Conservation (phyloP, 2,797 vertebrate species). For the Microctenopoma stevenorrisi region DNA sequence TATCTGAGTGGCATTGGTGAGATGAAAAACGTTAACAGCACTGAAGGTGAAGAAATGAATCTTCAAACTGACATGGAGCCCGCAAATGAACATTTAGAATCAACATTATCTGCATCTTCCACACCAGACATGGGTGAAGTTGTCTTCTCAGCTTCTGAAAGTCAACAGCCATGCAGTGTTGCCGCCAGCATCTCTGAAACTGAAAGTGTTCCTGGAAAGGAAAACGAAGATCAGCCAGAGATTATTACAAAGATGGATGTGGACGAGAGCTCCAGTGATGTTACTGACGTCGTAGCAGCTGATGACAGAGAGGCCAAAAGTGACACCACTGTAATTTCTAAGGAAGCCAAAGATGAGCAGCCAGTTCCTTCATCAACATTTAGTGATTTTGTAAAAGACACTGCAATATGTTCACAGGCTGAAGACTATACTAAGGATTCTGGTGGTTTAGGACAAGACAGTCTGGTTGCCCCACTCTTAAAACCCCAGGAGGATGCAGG, state of each 20-base stretch:
- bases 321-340: conserved; percentile 1
- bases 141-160: conserved; percentile 12
- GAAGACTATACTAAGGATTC: conserved; percentile 9
- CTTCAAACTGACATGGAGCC: conserved; percentile 25
- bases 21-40: conserved; percentile 3
- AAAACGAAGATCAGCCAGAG: conserved; percentile 27
- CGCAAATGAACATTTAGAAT: conserved; percentile 9
- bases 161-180: not conserved
- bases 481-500: not conserved
- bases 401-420: conserved; percentile 15
- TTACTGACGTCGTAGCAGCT: conserved; percentile 4
- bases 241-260: conserved; percentile 37
- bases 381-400: not conserved
- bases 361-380: not conserved
- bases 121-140: conserved; percentile 17
- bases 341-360: conserved; percentile 21
- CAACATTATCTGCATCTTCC: conserved; percentile 12
- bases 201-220: conserved; percentile 19
- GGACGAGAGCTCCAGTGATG: conserved; percentile 19
- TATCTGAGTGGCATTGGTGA: conserved; percentile 1
- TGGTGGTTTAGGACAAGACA: not conserved
- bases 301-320: conserved; percentile 8
- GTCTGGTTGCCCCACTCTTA: not conserved
- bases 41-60: conserved; percentile 13
- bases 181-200: conserved; percentile 14